These are phyloP conservation scores for Drosophila simulans DNA, from an alignment of 1,140 invertebrate species.

Conservation along the genomic window DNA sequence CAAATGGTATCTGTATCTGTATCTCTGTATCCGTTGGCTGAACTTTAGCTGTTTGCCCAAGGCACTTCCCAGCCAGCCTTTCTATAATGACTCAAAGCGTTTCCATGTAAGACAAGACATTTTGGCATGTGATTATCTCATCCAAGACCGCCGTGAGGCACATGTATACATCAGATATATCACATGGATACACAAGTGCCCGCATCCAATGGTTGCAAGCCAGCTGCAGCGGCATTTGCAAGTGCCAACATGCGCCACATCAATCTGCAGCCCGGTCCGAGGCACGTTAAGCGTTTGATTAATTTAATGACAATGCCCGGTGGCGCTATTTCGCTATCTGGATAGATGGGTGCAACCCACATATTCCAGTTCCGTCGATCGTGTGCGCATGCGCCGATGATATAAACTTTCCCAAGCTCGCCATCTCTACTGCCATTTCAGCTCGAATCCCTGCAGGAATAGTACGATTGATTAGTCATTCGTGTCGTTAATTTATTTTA, in stretches of 20 bases:
- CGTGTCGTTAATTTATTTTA: slow-evolving; percentile 23
- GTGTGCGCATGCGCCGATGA: slow-evolving; percentile 23
- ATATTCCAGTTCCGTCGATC: slow-evolving; percentile 2
- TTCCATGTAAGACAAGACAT: slow-evolving; percentile 64
- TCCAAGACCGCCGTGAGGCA: slow-evolving; percentile 55
- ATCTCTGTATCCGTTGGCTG: slow-evolving; percentile 6
- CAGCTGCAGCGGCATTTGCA: slow-evolving; percentile 63
- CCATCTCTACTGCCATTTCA: slow-evolving; percentile 1
- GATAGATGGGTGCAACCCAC: slow-evolving; percentile 41
- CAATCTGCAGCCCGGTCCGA: slow-evolving; percentile 34
- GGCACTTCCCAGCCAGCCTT: slow-evolving; percentile 31
- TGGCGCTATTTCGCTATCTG: slow-evolving; percentile 40
- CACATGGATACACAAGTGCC: slow-evolving; percentile 22
- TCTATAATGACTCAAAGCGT: slow-evolving; percentile 37
- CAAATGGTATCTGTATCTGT: slow-evolving; percentile 14
- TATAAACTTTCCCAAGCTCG: slow-evolving; percentile 39
- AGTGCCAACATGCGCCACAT: slow-evolving; percentile 68
- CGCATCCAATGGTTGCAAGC: slow-evolving; percentile 47
- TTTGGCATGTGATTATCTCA: slow-evolving; percentile 74
- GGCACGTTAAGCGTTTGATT: slow-evolving; percentile 75
- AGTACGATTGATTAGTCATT: slow-evolving; percentile 25
- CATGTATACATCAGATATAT: slow-evolving; percentile 22
- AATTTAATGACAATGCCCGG: slow-evolving; percentile 78
- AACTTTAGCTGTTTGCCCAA: slow-evolving; percentile 6
- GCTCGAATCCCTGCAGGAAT: slow-evolving; percentile 6